These are phyloP conservation scores for Drosophila acutilabella DNA, from an alignment of 2,888 invertebrate genomes.

Conservation along the genomic window DNA sequence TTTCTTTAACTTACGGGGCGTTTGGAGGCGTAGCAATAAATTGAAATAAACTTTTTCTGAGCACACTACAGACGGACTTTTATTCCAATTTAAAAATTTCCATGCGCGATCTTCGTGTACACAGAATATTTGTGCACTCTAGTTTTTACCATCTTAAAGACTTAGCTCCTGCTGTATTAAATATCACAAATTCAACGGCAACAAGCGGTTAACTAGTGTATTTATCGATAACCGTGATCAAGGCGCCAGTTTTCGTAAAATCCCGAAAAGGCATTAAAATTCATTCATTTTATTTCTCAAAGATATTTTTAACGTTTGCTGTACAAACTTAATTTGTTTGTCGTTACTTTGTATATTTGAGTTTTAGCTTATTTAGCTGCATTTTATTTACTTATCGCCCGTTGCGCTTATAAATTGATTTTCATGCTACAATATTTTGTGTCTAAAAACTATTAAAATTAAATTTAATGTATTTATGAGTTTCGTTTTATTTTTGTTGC, in stretches of 20 bases:
- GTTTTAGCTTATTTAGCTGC: slow-evolving; percentile 72
- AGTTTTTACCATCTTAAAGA: too few species aligned
- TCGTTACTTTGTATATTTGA: slow-evolving; percentile 49
- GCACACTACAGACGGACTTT: too few species aligned
- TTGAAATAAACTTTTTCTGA: too few species aligned
- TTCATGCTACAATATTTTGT: slow-evolving; percentile 80
- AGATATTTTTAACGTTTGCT: slow-evolving; percentile 59
- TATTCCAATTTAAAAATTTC: too few species aligned
- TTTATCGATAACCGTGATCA: not conserved
- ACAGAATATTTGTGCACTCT: too few species aligned
- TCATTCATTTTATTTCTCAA: slow-evolving; percentile 55
- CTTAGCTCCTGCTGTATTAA: too few species aligned
- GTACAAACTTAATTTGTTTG: slow-evolving; percentile 56
- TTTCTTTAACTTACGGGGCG: too few species aligned
- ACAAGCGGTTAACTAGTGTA: not conserved
- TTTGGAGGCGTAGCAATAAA: too few species aligned
- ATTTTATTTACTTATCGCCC: slow-evolving; percentile 74
- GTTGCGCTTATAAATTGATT: slow-evolving; percentile 74
- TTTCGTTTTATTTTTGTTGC: slow-evolving; percentile 19
- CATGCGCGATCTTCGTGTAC: too few species aligned
- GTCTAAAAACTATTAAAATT: slow-evolving; percentile 80
- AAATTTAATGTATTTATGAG: slow-evolving; percentile 80
- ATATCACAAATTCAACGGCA: not conserved
- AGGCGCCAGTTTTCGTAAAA: slow-evolving; percentile 9
- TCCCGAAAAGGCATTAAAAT: slow-evolving; percentile 24